Evolutionary conservation across 2,888 invertebrate species (phyloP), one percentile per base, ranked within the genome.

Genomic region (Tachystola acroxantha): DNA sequence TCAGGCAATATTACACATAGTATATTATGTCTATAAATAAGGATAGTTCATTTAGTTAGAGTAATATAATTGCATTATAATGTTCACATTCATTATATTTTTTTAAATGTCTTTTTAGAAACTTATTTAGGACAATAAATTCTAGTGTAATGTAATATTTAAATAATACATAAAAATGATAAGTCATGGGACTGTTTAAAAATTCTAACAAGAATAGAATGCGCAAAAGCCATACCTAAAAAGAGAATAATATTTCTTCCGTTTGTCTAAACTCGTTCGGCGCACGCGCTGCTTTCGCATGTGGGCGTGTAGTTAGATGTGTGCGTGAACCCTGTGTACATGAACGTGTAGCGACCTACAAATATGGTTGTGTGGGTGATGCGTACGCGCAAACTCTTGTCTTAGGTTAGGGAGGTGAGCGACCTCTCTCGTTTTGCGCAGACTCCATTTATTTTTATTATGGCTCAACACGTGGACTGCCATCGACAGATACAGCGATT

Each of bases 321-420:
- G 64, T 66, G 68, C 54, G 60, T 51, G 52, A 24, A 24, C 42
- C 37, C 58, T 48, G 43, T 54, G 56, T 48, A 54, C 46, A 39
- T 32, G 10, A 10, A 22, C 20, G 7, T 51, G 52, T 57, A 52
- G 58, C 58, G 63, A 70, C 70, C 69, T 68, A 70, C 64, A 65
- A 61, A 60, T 50, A 55, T 43, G 50, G 42, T 39, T 57, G 73
- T 68, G 67, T 64, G 77, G 56, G 73, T 64, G 68, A 53, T 75
- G 75, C 76, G 75, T 76, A 74, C 70, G 70, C 59, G 65, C 57
- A 54, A 46, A 73, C 79, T 80, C 84, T 84, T 84, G 85, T 84
- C 85, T 86, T 85, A 86, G 85, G 85, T 86, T 86, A 86, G 84
- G 85, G 80, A 84, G 85, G 85, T 84, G 82, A 82, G 72, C 77